phyloP scores from a whole-genome alignment of 2,888 invertebrate species.

The Eupithecia tripunctaria region DNA sequence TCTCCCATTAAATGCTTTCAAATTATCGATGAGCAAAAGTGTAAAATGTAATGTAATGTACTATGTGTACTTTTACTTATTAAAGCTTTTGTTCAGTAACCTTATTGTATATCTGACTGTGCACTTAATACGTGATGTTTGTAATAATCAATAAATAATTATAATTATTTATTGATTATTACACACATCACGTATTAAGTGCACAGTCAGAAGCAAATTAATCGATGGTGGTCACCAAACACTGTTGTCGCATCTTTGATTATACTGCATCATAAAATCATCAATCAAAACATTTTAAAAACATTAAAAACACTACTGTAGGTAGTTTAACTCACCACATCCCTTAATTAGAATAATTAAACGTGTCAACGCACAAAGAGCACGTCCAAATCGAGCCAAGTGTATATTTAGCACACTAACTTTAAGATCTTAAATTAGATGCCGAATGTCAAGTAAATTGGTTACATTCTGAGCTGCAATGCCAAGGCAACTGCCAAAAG shows the following conservation, averaged over 20 bases:
- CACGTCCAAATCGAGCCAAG: conserved; percentile 50
- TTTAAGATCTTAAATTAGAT: conserved; percentile 60
- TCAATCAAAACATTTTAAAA: not conserved
- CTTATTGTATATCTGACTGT: too few species aligned
- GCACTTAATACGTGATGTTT: too few species aligned
- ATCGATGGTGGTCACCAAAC: not conserved
- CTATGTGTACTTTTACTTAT: too few species aligned
- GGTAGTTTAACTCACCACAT: not conserved
- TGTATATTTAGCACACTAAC: conserved; percentile 56
- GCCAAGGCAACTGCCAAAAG: conserved; percentile 82
- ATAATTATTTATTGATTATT: too few species aligned
- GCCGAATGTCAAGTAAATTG: conserved; percentile 46
- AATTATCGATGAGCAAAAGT: too few species aligned
- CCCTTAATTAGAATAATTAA: conserved; percentile 12
- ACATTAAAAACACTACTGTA: not conserved
- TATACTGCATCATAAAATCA: not conserved
- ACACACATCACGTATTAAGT: too few species aligned
- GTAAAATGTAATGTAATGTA: too few species aligned
- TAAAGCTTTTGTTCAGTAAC: too few species aligned
- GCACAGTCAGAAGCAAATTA: not conserved
- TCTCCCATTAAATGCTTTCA: too few species aligned
- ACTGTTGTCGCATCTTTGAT: not conserved
- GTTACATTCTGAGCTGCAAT: conserved; percentile 73
- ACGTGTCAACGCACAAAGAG: conserved; percentile 37
- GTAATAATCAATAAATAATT: too few species aligned